A percentile compares a stretch with the other conserved stretches of the same genome.
These are phyloP conservation scores for Petrocephalus microphthalmus DNA, from an alignment of 2,113 vertebrate species.

Conservation along the genomic window DNA sequence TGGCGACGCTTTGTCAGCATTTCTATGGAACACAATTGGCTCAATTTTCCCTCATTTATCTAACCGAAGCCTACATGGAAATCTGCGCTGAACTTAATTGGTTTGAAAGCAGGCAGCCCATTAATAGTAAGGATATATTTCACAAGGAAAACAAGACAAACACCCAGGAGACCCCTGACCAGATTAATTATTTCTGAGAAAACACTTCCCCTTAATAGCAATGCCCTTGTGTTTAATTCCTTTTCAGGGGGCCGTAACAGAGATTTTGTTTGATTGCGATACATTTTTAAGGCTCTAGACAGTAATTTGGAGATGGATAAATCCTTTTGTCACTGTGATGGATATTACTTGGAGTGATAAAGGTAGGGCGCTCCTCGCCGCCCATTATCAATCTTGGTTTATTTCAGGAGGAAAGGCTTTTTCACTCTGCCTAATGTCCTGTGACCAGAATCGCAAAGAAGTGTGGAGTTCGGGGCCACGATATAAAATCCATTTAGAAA, in stretches of 20 bases:
- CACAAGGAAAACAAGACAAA: not conserved
- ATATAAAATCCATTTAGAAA: slow-evolving; percentile 6
- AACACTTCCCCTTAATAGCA: not conserved
- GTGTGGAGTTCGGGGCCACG: slow-evolving; percentile 7
- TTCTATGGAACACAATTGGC: not conserved
- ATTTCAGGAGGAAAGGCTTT: slow-evolving; percentile 16
- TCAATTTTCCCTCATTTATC: not conserved
- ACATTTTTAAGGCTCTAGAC: not conserved
- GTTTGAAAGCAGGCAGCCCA: not conserved
- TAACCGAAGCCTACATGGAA: not conserved
- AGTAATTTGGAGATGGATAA: not conserved
- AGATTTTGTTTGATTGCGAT: slow-evolving; percentile 8
- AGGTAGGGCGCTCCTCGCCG: not conserved
- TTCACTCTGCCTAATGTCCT: slow-evolving; percentile 24
- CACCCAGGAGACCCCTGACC: not conserved
- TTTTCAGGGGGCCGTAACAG: not conserved
- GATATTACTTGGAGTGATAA: not conserved
- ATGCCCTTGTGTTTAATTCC: not conserved
- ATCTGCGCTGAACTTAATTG: not conserved
- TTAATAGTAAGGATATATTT: slow-evolving; percentile 9
- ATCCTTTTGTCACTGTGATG: not conserved
- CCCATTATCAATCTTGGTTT: slow-evolving; percentile 17
- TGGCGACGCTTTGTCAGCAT: not conserved
- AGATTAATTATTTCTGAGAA: slow-evolving; percentile 14
- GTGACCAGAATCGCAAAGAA: slow-evolving; percentile 19